phyloP scores from a whole-genome alignment of 2,888 invertebrate genomes.

The Cacoxenus indagator region DNA sequence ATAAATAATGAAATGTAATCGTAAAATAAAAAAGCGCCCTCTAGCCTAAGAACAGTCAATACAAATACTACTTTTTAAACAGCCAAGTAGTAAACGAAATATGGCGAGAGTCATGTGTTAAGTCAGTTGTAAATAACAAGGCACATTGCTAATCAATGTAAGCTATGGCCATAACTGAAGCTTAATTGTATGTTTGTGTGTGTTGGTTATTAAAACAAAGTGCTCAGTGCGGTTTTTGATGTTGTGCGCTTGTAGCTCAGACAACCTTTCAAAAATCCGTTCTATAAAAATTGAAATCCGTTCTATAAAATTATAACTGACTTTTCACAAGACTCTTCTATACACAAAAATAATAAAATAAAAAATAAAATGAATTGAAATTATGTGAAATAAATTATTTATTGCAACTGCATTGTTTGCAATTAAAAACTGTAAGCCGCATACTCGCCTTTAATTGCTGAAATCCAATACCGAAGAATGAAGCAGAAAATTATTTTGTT shows the following conservation, averaged over 20 bases:
- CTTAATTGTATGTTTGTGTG: no score
- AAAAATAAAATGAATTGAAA: constrained; percentile 23
- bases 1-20: constrained; percentile 22
- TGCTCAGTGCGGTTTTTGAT: no score
- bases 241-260: no score
- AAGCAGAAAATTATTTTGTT: background rate
- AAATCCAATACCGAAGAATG: background rate
- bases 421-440: constrained; percentile 2
- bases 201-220: no score
- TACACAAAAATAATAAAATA: background rate
- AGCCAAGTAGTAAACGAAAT: constrained; percentile 13
- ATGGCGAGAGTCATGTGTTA: background rate
- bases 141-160: no score
- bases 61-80: constrained; percentile 7
- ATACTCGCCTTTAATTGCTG: background rate
- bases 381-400: constrained; percentile 29
- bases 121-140: background rate
- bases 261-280: no score
- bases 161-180: no score
- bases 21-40: constrained; percentile 8
- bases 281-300: no score
- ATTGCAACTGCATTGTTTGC: constrained; percentile 25
- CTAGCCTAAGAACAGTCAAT: constrained; percentile 37
- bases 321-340: background rate
- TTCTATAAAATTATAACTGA: no score